Evolutionary conservation across 1,140 invertebrate genomes (phyloP).

Genomic region (Eurosta solidaginis): DNA sequence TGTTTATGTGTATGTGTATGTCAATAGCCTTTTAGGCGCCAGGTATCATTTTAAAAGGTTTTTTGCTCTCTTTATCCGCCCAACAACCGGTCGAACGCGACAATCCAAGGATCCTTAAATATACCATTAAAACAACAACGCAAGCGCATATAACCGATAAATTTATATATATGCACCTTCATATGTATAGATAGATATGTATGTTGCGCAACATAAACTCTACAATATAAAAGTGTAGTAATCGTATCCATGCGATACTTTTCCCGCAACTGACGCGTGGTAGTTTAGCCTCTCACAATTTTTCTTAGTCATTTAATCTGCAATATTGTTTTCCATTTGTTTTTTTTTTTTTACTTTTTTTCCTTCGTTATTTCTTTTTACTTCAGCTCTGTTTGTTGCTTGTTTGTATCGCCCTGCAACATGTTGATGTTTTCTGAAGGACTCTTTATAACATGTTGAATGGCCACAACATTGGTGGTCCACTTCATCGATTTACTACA

Average conservation of each 20-base stretch:
- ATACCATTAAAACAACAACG: conserved; percentile 10
- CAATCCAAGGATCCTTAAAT: conserved; percentile 24
- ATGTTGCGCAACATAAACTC: neutral
- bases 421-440: conserved; percentile 8
- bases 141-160: neutral
- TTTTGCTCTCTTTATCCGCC: neutral
- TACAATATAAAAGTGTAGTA: neutral
- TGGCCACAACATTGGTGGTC: conserved; percentile 16
- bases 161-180: neutral
- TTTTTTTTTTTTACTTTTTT: neutral
- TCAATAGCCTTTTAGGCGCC: neutral
- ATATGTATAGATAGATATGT: neutral
- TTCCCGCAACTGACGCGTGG: conserved; percentile 23
- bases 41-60: conserved; percentile 15
- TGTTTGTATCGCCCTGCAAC: neutral
- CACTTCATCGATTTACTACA: conserved; percentile 23
- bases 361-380: neutral
- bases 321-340: neutral
- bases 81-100: conserved; percentile 19
- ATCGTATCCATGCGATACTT: conserved; percentile 11
- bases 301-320: conserved; percentile 23
- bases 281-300: conserved; percentile 18
- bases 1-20: neutral
- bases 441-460: neutral
- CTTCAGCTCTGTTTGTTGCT: neutral